Base-by-base conservation (phyloP, 2,797 vertebrate species). In the Acestrorhynchus altus region DNA sequence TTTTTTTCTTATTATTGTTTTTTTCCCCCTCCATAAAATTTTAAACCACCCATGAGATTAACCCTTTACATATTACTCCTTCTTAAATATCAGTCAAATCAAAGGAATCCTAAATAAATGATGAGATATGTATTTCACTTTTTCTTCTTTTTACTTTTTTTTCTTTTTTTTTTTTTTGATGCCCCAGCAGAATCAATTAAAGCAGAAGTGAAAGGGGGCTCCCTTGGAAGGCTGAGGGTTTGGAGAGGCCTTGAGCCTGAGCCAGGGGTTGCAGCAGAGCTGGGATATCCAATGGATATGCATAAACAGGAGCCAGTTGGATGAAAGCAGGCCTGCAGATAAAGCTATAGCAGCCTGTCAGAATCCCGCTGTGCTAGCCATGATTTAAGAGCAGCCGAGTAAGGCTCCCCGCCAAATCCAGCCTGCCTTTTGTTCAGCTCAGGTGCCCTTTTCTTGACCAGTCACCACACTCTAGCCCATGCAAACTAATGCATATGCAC, bases 51-150 rank as follows among this genome's bases (percentile, higher is more conserved):
- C 86, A 67, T 66, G 91, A 91, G 92, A 91, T 92, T 90, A 92
- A 89, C 88, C 88, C 88, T 91, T 90, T 92, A 92, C 91, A 92
- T 91, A 93, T 93, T 92, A 93, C 93, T 92, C 90, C 91, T 91
- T 92, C 90, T 92, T 94, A 94, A 92, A 94, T 91, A 93, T 91
- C 88, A 85, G 87, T 86, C 86, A 90, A 92, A 93, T 94, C 92
- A 94, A 94, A 94, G 92, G 74, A 79, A 79, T 70, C 75, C 83
- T 94, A 89, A 94, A 94, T 93, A 94, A 94, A 82, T 92, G 26
- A 94, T 93, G 88, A 92, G 88, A 79, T 89, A 86, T 91, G 89
- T 91, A 89, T 87, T 83, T 85, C 72, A 77, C 61, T 60, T 60
- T 18, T 56, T n/a, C n/a, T n/a, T n/a, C n/a, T n/a, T 56, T 24